Base-by-base conservation (phyloP, 2,113 vertebrate species). In the Lophius piscatorius region DNA sequence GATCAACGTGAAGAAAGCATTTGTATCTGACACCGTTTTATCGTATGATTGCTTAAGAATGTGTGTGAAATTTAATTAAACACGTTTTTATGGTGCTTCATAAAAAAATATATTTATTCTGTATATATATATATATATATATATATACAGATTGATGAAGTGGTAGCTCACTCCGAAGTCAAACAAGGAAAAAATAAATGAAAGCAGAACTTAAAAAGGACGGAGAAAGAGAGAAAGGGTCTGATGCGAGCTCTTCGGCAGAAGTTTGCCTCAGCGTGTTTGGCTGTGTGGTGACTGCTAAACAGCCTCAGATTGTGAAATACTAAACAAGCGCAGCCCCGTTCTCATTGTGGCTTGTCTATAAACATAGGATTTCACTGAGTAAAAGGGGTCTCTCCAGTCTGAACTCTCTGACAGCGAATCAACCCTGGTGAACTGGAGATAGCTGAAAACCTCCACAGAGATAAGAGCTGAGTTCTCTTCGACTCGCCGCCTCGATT, bases 281-380 rank as follows among this genome's bases (percentile, higher is more conserved):
- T 29, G 65, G 34, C 29, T 42, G 28, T 48, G 36, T 42, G 28
- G 16, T 36, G 23, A 21, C 26, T 21, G 61, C 46, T 63, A 48
- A 67, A 34, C 3, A 41, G 66, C 57, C 11, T 16, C 34, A 60
- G 56, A 83, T 63, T 78, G 66, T 68, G 79, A 78, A 79, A 81
- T 34, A 59, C 63, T 55, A 46, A 50, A 63, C 38, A 49, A 54
- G 21, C 20, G 63, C 17, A 2, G 49, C 65, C 40, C 17, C 18
- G 62, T 31, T 64, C 55, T 83, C 63, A 76, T 74, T 84, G 79
- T 74, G 58, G 50, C 73, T 65, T 59, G 47, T 83, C 78, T 76
- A 54, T 76, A 69, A 78, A 78, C 74, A 66, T 31, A 40, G 24
- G 18, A 74, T 78, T 47, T 52, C 60, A 84, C 76, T 84, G 72